These are phyloP conservation scores for Tenthredo amoena DNA, from an alignment of 2,888 invertebrate genomes.

Conservation along the genomic window DNA sequence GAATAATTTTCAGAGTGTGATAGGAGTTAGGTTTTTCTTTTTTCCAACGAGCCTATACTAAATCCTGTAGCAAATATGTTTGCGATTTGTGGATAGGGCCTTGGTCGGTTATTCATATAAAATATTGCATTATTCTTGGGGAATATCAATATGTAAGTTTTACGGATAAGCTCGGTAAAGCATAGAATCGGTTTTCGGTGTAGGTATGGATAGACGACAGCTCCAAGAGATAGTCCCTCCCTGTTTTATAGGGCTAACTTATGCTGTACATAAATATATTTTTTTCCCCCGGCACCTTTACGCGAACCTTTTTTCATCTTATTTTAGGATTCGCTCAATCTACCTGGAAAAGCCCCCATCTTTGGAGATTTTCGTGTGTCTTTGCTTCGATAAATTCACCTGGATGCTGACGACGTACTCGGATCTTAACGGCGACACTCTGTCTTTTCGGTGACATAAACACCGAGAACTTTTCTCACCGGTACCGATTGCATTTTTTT, in stretches of 20 bases:
- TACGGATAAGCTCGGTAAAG: not conserved
- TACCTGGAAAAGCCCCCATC: not conserved
- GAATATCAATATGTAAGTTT: constrained; percentile 24
- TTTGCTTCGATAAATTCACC: constrained; percentile 39
- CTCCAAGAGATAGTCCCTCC: constrained; percentile 15
- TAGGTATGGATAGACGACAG: constrained; percentile 30
- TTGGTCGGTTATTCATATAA: constrained; percentile 17
- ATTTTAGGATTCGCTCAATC: constrained; percentile 16
- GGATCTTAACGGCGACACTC: constrained; percentile 14
- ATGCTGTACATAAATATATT: constrained; percentile 31
- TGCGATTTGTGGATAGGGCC: not conserved
- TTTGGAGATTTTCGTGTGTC: not conserved
- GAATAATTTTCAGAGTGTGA: too few species aligned
- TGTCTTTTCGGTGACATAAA: constrained; percentile 8
- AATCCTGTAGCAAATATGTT: constrained; percentile 29
- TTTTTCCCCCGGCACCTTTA: not conserved
- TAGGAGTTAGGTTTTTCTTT: not conserved
- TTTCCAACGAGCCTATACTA: not conserved
- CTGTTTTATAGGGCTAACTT: constrained; percentile 36
- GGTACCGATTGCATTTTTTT: not conserved
- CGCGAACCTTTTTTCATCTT: constrained; percentile 12
- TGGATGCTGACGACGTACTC: constrained; percentile 34
- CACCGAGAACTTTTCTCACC: constrained; percentile 4
- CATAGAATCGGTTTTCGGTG: constrained; percentile 22
- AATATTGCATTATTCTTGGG: constrained; percentile 32